phyloP scores from a whole-genome alignment of 2,888 invertebrate genomes.

The Hyposoter dolosus region DNA sequence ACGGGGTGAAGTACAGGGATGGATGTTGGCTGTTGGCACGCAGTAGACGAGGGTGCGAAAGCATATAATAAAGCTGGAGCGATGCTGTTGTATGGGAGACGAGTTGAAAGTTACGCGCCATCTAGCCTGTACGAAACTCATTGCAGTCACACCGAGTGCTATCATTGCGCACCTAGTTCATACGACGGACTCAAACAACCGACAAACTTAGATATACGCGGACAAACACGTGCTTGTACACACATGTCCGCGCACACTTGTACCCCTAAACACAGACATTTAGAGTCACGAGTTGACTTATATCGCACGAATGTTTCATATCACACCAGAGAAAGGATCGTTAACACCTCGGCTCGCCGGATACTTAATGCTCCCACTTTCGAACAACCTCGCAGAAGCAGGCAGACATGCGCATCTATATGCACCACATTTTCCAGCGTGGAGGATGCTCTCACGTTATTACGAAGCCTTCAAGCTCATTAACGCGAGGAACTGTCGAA shows the following conservation, averaged over 20 bases:
- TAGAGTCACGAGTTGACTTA: constrained; percentile 14
- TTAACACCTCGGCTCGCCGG: constrained; percentile 58
- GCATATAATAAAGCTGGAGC: constrained; percentile 63
- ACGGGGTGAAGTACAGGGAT: constrained; percentile 27
- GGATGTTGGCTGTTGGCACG: constrained; percentile 44
- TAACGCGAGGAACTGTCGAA: constrained; percentile 43
- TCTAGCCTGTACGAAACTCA: constrained; percentile 41
- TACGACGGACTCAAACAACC: constrained; percentile 31
- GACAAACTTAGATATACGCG: constrained; percentile 9
- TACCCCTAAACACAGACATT: constrained; percentile 11
- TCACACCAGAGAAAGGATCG: constrained; percentile 64
- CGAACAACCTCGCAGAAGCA: constrained; percentile 31
- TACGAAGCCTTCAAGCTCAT: constrained; percentile 59
- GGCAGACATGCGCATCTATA: neutral
- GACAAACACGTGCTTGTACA: neutral
- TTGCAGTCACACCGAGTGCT: constrained; percentile 55
- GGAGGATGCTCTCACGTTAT: constrained; percentile 26
- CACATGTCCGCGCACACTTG: constrained; percentile 8
- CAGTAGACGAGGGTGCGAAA: constrained; percentile 65
- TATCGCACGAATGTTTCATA: constrained; percentile 60
- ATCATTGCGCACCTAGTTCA: constrained; percentile 56
- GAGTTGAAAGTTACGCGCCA: constrained; percentile 10
- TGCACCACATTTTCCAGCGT: constrained; percentile 2
- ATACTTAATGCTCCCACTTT: constrained; percentile 64
- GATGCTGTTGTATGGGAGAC: constrained; percentile 45